Percentiles rank a stretch among this genome's conserved stretches.
phyloP scores from a whole-genome alignment of 2,797 vertebrate genomes.

The Mormyrus proboscirostris region DNA sequence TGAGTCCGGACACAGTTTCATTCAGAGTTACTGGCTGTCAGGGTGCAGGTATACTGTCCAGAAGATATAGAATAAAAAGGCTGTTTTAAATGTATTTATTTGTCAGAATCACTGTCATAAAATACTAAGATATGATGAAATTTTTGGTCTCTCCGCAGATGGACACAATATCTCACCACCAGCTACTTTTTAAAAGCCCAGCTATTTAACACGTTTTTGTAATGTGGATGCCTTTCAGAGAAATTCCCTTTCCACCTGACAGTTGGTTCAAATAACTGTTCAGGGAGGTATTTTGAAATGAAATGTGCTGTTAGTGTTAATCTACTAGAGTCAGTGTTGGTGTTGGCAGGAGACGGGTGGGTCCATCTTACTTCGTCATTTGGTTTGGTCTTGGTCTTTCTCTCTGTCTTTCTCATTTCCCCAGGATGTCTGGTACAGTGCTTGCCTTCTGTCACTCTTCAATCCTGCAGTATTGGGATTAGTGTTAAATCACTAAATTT shows the following conservation, averaged over 20 bases:
- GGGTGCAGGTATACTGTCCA: background rate
- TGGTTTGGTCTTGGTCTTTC: background rate
- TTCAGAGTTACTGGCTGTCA: background rate
- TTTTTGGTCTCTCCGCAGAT: background rate
- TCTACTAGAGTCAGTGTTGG: background rate
- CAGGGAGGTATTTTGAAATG: background rate
- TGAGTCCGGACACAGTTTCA: background rate
- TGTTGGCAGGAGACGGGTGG: background rate
- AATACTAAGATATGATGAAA: background rate
- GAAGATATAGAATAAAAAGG: background rate
- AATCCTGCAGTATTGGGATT: background rate
- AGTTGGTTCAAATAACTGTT: background rate
- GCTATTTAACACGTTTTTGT: background rate
- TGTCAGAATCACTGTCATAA: background rate
- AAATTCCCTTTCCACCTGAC: background rate
- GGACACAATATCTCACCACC: background rate
- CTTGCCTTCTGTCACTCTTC: background rate
- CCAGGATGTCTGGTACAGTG: background rate
- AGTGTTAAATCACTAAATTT: background rate
- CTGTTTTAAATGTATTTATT: background rate
- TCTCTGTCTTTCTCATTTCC: background rate
- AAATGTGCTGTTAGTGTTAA: background rate
- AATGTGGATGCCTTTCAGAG: background rate
- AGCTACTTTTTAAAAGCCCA: background rate
- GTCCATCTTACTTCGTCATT: background rate